These are phyloP conservation scores for Melanerpes aurifrons DNA, from an alignment of 2,113 vertebrate species.

Conservation along the genomic window DNA sequence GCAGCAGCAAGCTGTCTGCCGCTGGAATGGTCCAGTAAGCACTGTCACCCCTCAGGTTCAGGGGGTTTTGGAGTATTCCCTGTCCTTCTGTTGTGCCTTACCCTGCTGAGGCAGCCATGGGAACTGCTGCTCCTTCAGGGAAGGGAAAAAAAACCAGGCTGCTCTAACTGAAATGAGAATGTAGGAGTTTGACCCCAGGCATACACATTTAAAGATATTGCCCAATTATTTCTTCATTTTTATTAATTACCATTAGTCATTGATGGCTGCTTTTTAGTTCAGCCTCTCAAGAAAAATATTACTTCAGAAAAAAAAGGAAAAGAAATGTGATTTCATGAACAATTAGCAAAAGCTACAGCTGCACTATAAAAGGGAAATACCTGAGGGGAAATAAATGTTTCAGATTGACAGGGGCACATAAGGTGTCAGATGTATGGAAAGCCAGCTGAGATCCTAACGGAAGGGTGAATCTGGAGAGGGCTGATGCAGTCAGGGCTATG, in stretches of 20 bases:
- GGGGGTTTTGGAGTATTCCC: neutral
- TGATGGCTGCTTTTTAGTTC: slow-evolving; percentile 25
- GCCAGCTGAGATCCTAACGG: neutral
- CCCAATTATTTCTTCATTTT: slow-evolving; percentile 46
- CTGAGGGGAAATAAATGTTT: neutral
- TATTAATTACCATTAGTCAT: slow-evolving; percentile 41
- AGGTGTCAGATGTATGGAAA: neutral
- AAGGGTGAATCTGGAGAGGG: neutral
- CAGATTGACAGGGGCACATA: rapidly evolving
- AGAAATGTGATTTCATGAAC: neutral
- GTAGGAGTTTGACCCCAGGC: slow-evolving; percentile 23
- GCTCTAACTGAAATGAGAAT: neutral
- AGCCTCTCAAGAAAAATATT: slow-evolving; percentile 28
- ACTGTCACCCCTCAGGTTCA: neutral
- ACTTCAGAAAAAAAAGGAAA: neutral
- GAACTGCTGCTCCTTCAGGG: neutral
- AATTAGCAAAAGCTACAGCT: slow-evolving; percentile 49
- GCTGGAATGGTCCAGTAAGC: rapidly evolving
- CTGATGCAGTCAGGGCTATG: neutral
- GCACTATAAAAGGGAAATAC: neutral
- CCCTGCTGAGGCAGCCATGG: neutral
- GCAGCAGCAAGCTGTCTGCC: neutral
- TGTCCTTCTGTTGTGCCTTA: neutral
- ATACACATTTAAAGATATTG: slow-evolving; percentile 11
- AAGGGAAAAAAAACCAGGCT: neutral